Evolutionary conservation across 2,113 vertebrate species (phyloP), one percentile per base, ranked within the genome.

Genomic region (Tonatia bakeri): DNA sequence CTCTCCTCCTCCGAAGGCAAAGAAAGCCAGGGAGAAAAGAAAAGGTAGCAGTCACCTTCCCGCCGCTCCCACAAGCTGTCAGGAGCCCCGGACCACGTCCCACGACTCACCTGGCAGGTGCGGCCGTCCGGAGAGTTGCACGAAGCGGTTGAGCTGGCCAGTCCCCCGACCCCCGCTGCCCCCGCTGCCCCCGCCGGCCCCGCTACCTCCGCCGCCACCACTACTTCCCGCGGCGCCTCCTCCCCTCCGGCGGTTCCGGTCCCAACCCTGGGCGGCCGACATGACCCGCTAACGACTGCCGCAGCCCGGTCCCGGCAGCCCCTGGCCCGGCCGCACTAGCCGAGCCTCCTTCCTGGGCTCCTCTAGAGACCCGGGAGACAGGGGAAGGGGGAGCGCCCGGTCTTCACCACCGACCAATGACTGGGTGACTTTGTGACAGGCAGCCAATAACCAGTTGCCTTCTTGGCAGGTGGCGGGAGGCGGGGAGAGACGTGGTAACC

Each of bases 101-200:
- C 73, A 6, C 31, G 52, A 99, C 99, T 99, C 98, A 99, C 99
- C 99, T 98, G 99, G 98, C 91, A 98, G 97, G 89, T 98, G 98
- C 97, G 99, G 99, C 98, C 99, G 99, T 97, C 98, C 98, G 96
- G 98, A 98, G 98, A 99, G 98, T 94, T 98, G 99, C 98, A 99
- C 98, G 97, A 99, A 99, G 61, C 98, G 98, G 95, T 98, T 98
- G 95, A 98, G 98, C 91, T 98, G 96, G 79, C 98, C 97, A 83
- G 96, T 97, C 1, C 89, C 97, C 20, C 91, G 81, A 50, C 94
- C 94, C 56, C 97, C 94, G 38, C 94, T 95, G 96, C 97, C 96
- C 96, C 96, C 97, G 31, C 90, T 69, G 70, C 73, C 80, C 95
- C 97, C 91, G 90, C 96, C 87, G 83, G 97, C 96, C 95, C 98